Base-by-base conservation (phyloP, 2,888 invertebrate species). In the Argyresthia goedartella region DNA sequence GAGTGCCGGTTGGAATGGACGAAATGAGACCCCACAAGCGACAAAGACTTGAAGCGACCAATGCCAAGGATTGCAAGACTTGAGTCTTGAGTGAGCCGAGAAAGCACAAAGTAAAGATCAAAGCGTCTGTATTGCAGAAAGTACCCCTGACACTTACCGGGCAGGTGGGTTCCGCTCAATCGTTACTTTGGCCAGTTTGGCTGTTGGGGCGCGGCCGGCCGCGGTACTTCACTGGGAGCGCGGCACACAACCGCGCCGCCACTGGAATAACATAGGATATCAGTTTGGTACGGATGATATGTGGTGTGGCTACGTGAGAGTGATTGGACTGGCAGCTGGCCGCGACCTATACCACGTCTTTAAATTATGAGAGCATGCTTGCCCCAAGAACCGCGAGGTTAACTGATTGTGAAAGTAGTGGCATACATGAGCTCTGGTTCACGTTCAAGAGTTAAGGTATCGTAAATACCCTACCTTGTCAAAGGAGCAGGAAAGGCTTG, bases 401-500 rank as follows among this genome's bases (percentile, higher is more conserved):
- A n/a, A 25, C 25, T 25, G 25, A 6, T 6, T 25, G 6, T 25
- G 25, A 25, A 25, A 25, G 2, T 25, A 25, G 25, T 25, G 6
- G 25, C 25, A 6, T 25, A 25, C 25, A 25, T 25, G 3, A 25
- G 25, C 25, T 2, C 2, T 25, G 25, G 25, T 25, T 25, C 6
- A 25, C 25, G 25, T 25, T 25, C 25, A 25, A 25, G 25, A 25
- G 25, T 25, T 25, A 25, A 6, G 25, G 25, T n/a, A 25, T 25
- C 25, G 25, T 25, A 25, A 25, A 25, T 14, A 13, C 11, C 71
- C 82, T 92, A 94, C 94, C 94, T 94, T 89, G 91, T 92, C 50
- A 88, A 77, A 57, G 94, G 93, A 67, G 92, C 90, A 58, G 94
- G 94, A 75, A 89, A 93, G 52, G 92, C 92, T 87, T 95, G 94